Evolutionary conservation across 1,140 invertebrate species (phyloP).

Genomic region (Plodia interpunctella): DNA sequence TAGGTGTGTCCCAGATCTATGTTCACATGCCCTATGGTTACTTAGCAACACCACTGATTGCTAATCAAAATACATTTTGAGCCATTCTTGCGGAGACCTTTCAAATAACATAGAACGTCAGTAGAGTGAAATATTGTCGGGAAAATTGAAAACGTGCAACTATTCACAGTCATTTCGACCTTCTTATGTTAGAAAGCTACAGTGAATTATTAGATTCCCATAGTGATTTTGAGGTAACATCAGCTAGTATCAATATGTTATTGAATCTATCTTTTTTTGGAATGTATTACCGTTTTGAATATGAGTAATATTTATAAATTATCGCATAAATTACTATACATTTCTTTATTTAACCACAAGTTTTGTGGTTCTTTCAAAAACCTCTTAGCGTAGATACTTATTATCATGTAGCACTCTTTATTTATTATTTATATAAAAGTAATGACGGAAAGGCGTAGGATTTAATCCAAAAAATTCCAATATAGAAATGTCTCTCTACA

Average conservation of each 20-base stretch:
- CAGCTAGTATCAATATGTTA: too few relatives aligned
- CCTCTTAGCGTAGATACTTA: too few relatives aligned
- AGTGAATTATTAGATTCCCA: not conserved
- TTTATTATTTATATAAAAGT: not conserved
- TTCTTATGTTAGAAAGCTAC: conserved; percentile 29
- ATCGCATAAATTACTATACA: too few relatives aligned
- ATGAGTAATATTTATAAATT: too few relatives aligned
- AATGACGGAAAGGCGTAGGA: conserved; percentile 18
- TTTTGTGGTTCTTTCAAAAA: too few relatives aligned
- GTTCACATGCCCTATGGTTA: too few relatives aligned
- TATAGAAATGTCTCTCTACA: conserved; percentile 67
- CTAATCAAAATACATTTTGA: conserved; percentile 47
- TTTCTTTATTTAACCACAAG: too few relatives aligned
- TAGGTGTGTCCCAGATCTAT: too few relatives aligned
- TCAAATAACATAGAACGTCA: conserved; percentile 45
- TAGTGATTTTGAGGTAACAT: not conserved
- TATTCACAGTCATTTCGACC: conserved; percentile 52
- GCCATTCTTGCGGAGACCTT: conserved; percentile 39
- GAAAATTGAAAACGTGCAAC: conserved; percentile 69
- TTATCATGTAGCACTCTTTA: too few relatives aligned
- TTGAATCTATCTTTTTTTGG: too few relatives aligned
- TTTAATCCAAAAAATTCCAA: conserved; percentile 56
- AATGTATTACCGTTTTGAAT: too few relatives aligned
- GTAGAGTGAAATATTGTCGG: conserved; percentile 61
- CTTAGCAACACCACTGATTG: too few relatives aligned